Evolutionary conservation across 2,888 invertebrate genomes (phyloP).

Genomic region (Synanthedon tipuliformis): DNA sequence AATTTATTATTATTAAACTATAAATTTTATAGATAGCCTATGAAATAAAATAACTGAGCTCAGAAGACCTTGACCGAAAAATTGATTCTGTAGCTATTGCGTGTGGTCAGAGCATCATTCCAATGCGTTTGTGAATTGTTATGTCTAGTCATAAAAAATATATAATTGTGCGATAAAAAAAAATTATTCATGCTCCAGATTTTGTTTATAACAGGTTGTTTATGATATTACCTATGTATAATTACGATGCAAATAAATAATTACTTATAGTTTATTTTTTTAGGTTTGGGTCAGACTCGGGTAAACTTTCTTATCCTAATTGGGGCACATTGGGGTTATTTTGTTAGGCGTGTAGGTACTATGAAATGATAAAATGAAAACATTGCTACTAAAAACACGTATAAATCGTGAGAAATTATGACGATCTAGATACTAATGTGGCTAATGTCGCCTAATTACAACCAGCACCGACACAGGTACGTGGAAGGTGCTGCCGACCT

Average conservation of each 20-base stretch:
- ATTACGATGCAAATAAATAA: background rate
- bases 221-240: background rate
- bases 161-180: background rate
- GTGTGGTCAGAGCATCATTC: background rate
- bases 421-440: no score
- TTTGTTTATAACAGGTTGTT: background rate
- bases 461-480: no score
- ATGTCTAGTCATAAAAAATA: background rate
- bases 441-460: no score
- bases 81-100: background rate
- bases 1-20: background rate
- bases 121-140: background rate
- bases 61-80: background rate
- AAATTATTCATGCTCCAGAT: background rate
- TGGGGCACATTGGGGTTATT: no score
- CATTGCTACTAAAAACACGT: no score
- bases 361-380: no score
- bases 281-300: background rate
- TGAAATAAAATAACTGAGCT: background rate
- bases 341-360: no score
- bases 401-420: no score
- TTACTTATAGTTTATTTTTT: background rate
- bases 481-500: no score
- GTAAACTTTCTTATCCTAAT: no score
- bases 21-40: background rate